These are phyloP conservation scores for Cephus cinctus DNA, from an alignment of 1,140 invertebrate species.

Conservation along the genomic window DNA sequence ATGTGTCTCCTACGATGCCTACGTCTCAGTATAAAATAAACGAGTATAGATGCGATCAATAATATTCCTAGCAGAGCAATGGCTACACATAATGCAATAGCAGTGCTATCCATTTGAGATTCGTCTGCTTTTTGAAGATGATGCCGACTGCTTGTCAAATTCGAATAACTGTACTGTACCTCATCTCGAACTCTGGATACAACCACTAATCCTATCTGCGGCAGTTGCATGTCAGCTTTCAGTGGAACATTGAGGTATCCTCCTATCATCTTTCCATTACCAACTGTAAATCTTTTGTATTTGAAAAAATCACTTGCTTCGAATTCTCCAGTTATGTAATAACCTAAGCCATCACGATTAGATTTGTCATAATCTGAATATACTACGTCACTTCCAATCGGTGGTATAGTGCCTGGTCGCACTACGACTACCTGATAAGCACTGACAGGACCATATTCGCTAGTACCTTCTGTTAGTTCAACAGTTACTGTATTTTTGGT, in stretches of 20 bases:
- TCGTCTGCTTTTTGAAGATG: slow-evolving; percentile 49
- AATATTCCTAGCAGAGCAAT: slow-evolving; percentile 63
- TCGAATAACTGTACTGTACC: slow-evolving; percentile 66
- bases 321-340: slow-evolving; percentile 81
- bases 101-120: slow-evolving; percentile 46
- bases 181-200: slow-evolving; percentile 67
- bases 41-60: slow-evolving; percentile 60
- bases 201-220: slow-evolving; percentile 70
- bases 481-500: slow-evolving; percentile 62
- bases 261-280: slow-evolving; percentile 72
- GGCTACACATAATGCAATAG: slow-evolving; percentile 59
- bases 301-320: slow-evolving; percentile 56
- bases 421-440: slow-evolving; percentile 72
- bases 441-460: slow-evolving; percentile 74
- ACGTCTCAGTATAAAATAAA: slow-evolving; percentile 61
- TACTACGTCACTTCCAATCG: slow-evolving; percentile 22
- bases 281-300: slow-evolving; percentile 71
- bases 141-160: slow-evolving; percentile 53
- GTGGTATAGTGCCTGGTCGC: slow-evolving; percentile 50
- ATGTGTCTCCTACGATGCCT: slow-evolving; percentile 55
- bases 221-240: slow-evolving; percentile 50
- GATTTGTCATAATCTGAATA: slow-evolving; percentile 60
- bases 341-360: slow-evolving; percentile 62
- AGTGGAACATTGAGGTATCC: slow-evolving; percentile 79
- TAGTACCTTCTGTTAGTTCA: slow-evolving; percentile 61